Conservation (phyloP, 2,113 vertebrate genomes). For the Chelonoidis abingdonii region DNA sequence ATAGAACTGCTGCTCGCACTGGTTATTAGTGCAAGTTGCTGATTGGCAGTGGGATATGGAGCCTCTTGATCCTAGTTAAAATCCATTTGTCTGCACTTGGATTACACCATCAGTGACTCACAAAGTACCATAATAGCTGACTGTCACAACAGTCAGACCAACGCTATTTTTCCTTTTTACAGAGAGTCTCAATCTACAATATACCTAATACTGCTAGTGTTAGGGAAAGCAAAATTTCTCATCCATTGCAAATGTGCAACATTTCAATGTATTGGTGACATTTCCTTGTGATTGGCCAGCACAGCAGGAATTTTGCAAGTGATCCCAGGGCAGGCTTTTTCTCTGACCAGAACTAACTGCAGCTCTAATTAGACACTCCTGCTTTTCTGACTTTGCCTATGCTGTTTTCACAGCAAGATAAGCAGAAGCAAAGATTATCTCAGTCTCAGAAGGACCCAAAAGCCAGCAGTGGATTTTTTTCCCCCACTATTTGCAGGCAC, state of each 20-base stretch:
- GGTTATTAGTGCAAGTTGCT: neutral
- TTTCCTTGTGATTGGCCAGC: neutral
- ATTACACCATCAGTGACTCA: neutral
- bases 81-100: neutral
- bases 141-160: neutral
- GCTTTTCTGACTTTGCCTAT: neutral
- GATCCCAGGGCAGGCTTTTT: neutral
- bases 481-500: neutral
- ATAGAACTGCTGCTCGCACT: neutral
- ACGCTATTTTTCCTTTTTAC: neutral
- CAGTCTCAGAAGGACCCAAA: neutral
- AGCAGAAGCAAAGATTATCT: neutral
- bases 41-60: neutral
- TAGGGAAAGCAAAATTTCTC: neutral
- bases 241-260: neutral
- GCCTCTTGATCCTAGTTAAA: neutral
- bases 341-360: neutral
- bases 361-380: accelerated
- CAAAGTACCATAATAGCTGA: neutral
- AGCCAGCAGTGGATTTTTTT: neutral
- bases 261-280: neutral
- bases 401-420: neutral
- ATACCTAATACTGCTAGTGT: neutral
- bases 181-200: neutral
- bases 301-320: neutral